Base-by-base conservation (phyloP, 2,888 invertebrate genomes). In the Agonopterix arenella region DNA sequence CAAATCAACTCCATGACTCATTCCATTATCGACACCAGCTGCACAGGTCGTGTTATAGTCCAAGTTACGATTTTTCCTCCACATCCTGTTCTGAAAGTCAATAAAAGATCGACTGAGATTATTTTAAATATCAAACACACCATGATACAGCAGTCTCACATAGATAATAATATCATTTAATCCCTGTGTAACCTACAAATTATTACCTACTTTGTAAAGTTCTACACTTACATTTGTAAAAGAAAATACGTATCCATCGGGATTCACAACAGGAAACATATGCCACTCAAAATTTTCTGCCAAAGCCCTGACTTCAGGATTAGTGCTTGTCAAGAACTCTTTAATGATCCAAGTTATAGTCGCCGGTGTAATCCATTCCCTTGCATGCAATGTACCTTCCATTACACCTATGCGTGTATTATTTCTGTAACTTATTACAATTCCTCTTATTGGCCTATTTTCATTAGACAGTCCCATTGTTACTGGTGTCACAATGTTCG, bases 221-320 rank as follows among this genome's bases (percentile, higher is more conserved):
- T 40, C 10, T 43, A 49, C 46, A 84, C 90, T 88, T 78, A 94
- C 93, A 52, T 70, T 75, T 5, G 89, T 90, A 62, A 93, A 93
- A 0, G 92, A 91, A 64, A 92, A 94, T 4, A 76, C 90, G 67
- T 93, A 95, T 16, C 95, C 95, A 80, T 95, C 95, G 9, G 94
- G 94, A 73, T 95, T 95, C 1, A 91, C 85, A 0, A 93, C 91
- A 0, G 95, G 95, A 57, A 95, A 90, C 44, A 95, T 86, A 65
- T 94, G 93, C 94, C 94, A 95, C 68, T 95, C 94, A 55, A 93
- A 91, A 56, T 84, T 90, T 54, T 93, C 91, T 1, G 93, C 92
- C 54, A 95, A 70, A 11, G 82, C 70, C 9, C 91, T 82, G 0
- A 93, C 78, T 45, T 74, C 76, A 0, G 86, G 61, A 56, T 93